A percentile compares a stretch with the other conserved stretches of the same genome.
phyloP scores from a whole-genome alignment of 2,797 vertebrate species.

The Manis javanica region DNA sequence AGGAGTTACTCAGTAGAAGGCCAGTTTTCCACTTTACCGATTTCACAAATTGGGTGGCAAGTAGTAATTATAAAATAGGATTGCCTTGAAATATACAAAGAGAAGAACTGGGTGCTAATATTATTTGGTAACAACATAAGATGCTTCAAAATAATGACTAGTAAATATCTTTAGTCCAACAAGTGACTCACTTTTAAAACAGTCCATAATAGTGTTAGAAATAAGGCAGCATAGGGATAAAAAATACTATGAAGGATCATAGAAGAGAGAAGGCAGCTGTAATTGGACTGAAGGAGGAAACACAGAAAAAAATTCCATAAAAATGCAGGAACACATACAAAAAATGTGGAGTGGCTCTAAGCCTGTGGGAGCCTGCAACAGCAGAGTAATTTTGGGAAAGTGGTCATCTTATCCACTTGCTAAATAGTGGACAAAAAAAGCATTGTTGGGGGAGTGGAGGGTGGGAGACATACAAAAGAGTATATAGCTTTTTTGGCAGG shows the following conservation, averaged over 20 bases:
- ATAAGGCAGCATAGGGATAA: background rate
- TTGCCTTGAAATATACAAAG: background rate
- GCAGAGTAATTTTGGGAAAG: background rate
- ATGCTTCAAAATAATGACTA: background rate
- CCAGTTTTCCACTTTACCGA: background rate
- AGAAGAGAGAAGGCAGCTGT: background rate
- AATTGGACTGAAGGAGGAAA: background rate
- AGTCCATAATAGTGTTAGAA: background rate
- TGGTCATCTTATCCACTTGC: background rate
- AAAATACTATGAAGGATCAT: background rate
- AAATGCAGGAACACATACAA: background rate
- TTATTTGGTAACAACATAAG: background rate
- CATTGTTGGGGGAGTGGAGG: no score
- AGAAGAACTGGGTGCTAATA: background rate
- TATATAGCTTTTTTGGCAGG: background rate
- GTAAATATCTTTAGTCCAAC: background rate
- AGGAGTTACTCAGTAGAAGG: background rate
- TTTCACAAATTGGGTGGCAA: constrained; percentile 3
- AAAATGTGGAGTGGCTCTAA: background rate
- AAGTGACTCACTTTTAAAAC: background rate
- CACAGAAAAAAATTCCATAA: background rate
- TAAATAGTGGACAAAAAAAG: background rate
- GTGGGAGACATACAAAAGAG: background rate
- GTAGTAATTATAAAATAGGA: background rate
- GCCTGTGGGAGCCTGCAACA: background rate